These are phyloP conservation scores for Eupithecia abbreviata DNA, from an alignment of 2,888 invertebrate species.

Conservation along the genomic window DNA sequence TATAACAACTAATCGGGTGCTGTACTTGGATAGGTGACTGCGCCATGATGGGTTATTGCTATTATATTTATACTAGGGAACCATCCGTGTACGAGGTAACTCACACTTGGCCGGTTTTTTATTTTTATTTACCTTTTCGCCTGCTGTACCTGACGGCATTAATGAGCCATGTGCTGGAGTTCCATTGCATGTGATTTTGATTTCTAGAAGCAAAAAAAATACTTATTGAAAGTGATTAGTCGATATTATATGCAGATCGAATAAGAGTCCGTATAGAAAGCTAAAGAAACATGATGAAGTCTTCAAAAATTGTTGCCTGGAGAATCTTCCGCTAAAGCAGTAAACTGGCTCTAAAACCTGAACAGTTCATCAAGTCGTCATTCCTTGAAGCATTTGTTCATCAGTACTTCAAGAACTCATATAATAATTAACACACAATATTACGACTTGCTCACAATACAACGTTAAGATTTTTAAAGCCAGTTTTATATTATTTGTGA, in stretches of 20 bases:
- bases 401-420: too few relatives aligned
- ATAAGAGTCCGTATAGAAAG: not conserved
- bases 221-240: conserved; percentile 19
- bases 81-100: too few relatives aligned
- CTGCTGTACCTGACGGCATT: conserved; percentile 88
- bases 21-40: too few relatives aligned
- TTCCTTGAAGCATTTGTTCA: too few relatives aligned
- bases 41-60: too few relatives aligned
- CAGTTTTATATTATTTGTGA: too few relatives aligned
- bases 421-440: too few relatives aligned
- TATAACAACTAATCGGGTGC: too few relatives aligned
- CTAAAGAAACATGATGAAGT: not conserved
- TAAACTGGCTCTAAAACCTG: not conserved
- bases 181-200: conserved; percentile 86
- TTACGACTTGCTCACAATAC: too few relatives aligned
- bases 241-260: not conserved
- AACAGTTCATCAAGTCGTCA: not conserved
- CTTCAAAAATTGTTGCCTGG: not conserved
- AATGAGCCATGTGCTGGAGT: conserved; percentile 91
- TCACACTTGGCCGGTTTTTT: too few relatives aligned
- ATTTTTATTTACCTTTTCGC: conserved; percentile 84
- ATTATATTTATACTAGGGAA: too few relatives aligned
- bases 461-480: too few relatives aligned
- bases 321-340: not conserved
- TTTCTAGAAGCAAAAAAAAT: conserved; percentile 72